These are phyloP conservation scores for Magallana ariakensis DNA, from an alignment of 1,140 invertebrate species.

Conservation along the genomic window DNA sequence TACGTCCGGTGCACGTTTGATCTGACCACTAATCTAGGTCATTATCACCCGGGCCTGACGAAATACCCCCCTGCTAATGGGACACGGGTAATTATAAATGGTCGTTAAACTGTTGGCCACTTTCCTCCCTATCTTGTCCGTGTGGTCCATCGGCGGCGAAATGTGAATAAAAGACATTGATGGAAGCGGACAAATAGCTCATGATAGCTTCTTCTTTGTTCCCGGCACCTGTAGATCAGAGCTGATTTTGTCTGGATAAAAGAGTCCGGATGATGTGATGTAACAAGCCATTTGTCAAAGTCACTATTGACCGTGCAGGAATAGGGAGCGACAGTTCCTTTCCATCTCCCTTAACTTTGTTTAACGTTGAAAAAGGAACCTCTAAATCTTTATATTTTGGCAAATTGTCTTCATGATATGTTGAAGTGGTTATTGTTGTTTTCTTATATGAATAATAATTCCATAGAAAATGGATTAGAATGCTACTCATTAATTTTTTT, in stretches of 20 bases:
- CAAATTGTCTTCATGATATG: no score
- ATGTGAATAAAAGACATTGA: constrained; percentile 24
- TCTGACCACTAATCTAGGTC: constrained; percentile 14
- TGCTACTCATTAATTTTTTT: no score
- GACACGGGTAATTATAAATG: constrained; percentile 26
- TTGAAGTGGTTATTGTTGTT: no score
- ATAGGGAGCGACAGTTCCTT: no score
- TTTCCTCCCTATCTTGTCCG: constrained; percentile 1
- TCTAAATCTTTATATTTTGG: no score
- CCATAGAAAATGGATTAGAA: no score
- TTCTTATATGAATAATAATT: no score
- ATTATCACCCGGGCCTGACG: constrained; percentile 36
- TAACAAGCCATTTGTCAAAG: background rate
- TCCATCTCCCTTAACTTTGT: no score
- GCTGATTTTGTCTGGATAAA: background rate
- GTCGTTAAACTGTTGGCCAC: constrained; percentile 27
- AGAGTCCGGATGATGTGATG: constrained; percentile 10
- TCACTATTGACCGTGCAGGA: background rate
- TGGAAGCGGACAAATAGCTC: constrained; percentile 24
- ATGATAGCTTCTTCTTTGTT: constrained; percentile 24
- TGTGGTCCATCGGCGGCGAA: constrained; percentile 24
- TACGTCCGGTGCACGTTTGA: constrained; percentile 34
- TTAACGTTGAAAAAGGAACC: no score
- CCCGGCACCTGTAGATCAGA: background rate
- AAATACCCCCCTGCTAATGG: constrained; percentile 29